Conservation (phyloP, 2,888 invertebrate species). For the Cyaniris semiargus region DNA sequence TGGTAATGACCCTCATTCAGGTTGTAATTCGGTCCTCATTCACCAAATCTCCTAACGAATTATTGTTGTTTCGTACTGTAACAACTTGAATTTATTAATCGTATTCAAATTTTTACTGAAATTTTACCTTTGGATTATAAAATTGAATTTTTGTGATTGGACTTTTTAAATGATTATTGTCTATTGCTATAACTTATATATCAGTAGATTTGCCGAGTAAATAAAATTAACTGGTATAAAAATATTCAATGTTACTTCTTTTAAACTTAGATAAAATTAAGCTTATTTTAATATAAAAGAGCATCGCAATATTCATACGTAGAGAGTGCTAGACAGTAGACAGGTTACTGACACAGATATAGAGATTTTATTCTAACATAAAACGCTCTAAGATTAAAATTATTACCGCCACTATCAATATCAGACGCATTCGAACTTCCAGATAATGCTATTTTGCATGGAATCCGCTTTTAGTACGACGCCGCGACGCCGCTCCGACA, state of each 20-base stretch:
- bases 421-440: conserved; percentile 15
- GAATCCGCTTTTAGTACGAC: conserved; percentile 38
- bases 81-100: conserved; percentile 37
- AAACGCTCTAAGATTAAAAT: conserved; percentile 28
- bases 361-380: conserved; percentile 7
- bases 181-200: no score
- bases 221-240: no score
- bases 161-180: background rate
- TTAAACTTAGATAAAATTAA: no score
- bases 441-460: conserved; percentile 30
- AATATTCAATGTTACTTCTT: no score
- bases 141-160: background rate
- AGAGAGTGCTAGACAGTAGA: background rate
- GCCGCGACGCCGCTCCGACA: conserved; percentile 53
- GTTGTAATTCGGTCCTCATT: conserved; percentile 43
- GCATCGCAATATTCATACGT: background rate
- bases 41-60: conserved; percentile 43
- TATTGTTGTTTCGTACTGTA: conserved; percentile 44
- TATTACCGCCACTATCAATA: conserved; percentile 28
- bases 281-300: no score
- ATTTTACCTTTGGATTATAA: background rate
- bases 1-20: conserved; percentile 45
- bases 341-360: conserved; percentile 2
- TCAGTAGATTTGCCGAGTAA: no score
- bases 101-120: conserved; percentile 11